Evolutionary conservation across 2,888 invertebrate species (phyloP).

Genomic region (Drosophila greeni): DNA sequence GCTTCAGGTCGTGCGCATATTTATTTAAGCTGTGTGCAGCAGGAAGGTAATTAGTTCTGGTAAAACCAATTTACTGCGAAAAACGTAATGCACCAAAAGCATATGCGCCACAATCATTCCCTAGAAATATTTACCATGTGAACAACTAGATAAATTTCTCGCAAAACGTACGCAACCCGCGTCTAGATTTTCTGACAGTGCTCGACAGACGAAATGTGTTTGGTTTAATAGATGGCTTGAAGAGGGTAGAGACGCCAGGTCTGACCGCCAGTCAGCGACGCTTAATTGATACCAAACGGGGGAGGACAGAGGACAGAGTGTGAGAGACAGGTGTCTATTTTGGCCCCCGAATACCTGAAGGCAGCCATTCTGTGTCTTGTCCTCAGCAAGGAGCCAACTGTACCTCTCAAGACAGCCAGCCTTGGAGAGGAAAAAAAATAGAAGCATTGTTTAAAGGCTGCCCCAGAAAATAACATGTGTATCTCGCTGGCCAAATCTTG

Average conservation of each 20-base stretch:
- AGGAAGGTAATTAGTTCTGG: no score
- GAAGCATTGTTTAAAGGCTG: neutral
- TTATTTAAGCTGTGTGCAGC: neutral
- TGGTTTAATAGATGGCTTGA: slow-evolving; percentile 66
- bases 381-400: neutral
- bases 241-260: slow-evolving; percentile 53
- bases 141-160: neutral
- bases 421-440: neutral
- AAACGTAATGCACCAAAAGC: neutral
- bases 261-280: slow-evolving; percentile 23
- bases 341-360: slow-evolving; percentile 12
- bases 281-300: slow-evolving; percentile 46
- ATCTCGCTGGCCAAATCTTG: slow-evolving; percentile 12
- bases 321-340: slow-evolving; percentile 40
- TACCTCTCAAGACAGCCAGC: neutral
- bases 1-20: neutral
- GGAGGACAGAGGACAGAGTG: slow-evolving; percentile 1
- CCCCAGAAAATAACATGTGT: neutral
- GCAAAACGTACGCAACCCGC: neutral
- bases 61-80: neutral
- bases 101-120: neutral
- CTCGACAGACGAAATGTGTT: slow-evolving; percentile 1
- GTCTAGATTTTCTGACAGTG: slow-evolving; percentile 5
- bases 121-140: neutral
- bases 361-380: neutral